Base-by-base conservation (phyloP, 1,140 invertebrate species). In the Brachystomella parvula region DNA sequence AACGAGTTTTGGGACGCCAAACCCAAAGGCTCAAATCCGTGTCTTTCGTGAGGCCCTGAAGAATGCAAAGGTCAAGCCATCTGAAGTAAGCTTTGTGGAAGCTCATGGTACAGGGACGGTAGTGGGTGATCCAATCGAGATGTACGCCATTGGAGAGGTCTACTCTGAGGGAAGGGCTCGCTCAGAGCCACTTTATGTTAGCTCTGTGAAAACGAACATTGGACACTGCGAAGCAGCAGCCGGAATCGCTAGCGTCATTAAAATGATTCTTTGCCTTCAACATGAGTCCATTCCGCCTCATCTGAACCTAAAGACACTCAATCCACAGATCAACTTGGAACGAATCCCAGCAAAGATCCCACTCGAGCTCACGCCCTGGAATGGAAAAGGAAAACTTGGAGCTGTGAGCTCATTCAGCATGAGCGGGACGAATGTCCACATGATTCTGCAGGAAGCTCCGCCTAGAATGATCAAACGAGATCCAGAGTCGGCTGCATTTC, bases 91-190 rank as follows among this genome's bases (percentile, higher is more conserved):
- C 6, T 85, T 82, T 73, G 79, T 85, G 33, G 83, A 85, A 71
- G 79, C 81, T 53, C 83, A 85, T 75, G 83, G 83, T 17, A 85
- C 83, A 31, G 83, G 83, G n/a, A 85, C 83, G 0, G 81, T 81
- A 74, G 79, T 67, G 1, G 66, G 66, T 12, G 66, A 67, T 26
- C 60, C 61, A 29, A 63, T 67, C 19, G 66, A 68, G 47, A 57
- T 64, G 19, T 74, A 83, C 29, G 83, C 70, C 49, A 64, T 70
- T 32, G 79, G 83, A 69, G 82, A 84, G 75, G 75, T 80, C 1
- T 81, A 82, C 69, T 77, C 79, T 6, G 73, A 75, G 44, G 67
- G 77, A 79, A 31, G 74, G n/a, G 12, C 49, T 24, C 6, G 12
- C 15, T 53, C 67, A 17, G 66, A 69, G 21, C 79, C 82, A 57